Evolutionary conservation across 2,797 vertebrate genomes (phyloP), one percentile per base, ranked within the genome.

Genomic region (Tragopan temminckii): DNA sequence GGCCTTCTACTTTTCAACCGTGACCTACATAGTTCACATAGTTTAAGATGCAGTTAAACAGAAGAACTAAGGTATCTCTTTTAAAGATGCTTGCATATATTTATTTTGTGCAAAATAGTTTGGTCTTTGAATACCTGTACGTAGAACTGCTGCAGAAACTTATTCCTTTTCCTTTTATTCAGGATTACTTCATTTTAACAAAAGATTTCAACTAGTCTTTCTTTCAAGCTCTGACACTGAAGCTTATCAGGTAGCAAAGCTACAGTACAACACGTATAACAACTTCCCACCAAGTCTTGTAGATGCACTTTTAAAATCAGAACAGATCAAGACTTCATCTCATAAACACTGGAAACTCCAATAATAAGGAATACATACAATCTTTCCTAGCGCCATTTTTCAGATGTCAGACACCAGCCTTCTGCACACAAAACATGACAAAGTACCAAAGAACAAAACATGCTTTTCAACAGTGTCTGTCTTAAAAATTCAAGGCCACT

Each of bases 221-320:
- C 38, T 89, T 83, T 83, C 62, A 83, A 33, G 27, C 10, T 77
- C 42, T 46, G 45, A 78, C 55, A 71, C 29, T 12, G 76, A 87
- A 53, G 8, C 35, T 75, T 13, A 62, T 76, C 62, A 55, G 57
- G 36, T 46, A 75, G 89, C 38, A 89, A 59, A 89, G 52, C n/a
- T 66, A 72, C 11, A 63, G 31, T 20, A 70, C 46, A 79, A 18
- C 25, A 88, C 0, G 0, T 12, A 43, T 31, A 36, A 53, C 52
- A 35, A 13, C 50, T 85, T 77, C 36, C 83, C 46, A 61, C 0
- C 20, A 36, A 0, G 36, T 81, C 38, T 81, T 53, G 6, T 1
- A 80, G 59, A 12, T 77, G 57, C 8, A 13, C 69, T 71, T 90
- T 77, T 31, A 70, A 87, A 82, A 67, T 71, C 27, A 12, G 9